phyloP scores from a whole-genome alignment of 2,113 vertebrate genomes.

The Pseudonaja textilis region DNA sequence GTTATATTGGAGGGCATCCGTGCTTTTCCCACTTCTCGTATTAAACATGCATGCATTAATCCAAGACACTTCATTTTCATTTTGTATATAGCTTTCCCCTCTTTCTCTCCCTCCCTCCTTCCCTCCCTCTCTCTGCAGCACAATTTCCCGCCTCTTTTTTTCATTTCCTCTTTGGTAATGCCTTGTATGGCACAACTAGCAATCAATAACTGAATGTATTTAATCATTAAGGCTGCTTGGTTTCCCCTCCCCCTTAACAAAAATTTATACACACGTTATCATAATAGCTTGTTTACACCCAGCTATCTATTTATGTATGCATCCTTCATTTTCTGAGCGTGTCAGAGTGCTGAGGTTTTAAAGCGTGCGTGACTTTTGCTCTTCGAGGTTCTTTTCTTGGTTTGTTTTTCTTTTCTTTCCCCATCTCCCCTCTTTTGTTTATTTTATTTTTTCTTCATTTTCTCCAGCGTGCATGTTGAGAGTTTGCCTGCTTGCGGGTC shows the following conservation, averaged over 20 bases:
- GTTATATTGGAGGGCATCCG: conserved; percentile 72
- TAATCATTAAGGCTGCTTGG: conserved; percentile 78
- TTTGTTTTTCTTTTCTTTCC: conserved; percentile 14
- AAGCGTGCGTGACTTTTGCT: conserved; percentile 57
- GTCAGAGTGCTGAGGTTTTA: conserved; percentile 69
- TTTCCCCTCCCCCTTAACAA: conserved; percentile 65
- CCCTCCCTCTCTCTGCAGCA: conserved; percentile 64
- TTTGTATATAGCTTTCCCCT: conserved; percentile 73
- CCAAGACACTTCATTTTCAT: conserved; percentile 69
- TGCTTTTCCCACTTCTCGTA: conserved; percentile 67
- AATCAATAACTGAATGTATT: conserved; percentile 80
- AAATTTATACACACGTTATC: conserved; percentile 70
- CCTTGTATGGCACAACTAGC: conserved; percentile 71
- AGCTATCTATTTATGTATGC: conserved; percentile 78
- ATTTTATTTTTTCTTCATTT: conserved; percentile 2
- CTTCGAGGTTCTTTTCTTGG: conserved; percentile 8
- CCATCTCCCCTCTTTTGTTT: background rate
- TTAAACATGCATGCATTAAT: conserved; percentile 78
- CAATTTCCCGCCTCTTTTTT: conserved; percentile 53
- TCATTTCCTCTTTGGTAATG: conserved; percentile 55
- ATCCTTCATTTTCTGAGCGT: conserved; percentile 71
- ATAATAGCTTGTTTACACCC: conserved; percentile 77
- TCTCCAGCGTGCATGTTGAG: conserved; percentile 57
- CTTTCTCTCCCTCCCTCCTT: background rate
- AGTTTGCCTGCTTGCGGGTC: conserved; percentile 71